Evolutionary conservation across 2,797 vertebrate genomes (phyloP).

Genomic region (Austrolebias charrua): DNA sequence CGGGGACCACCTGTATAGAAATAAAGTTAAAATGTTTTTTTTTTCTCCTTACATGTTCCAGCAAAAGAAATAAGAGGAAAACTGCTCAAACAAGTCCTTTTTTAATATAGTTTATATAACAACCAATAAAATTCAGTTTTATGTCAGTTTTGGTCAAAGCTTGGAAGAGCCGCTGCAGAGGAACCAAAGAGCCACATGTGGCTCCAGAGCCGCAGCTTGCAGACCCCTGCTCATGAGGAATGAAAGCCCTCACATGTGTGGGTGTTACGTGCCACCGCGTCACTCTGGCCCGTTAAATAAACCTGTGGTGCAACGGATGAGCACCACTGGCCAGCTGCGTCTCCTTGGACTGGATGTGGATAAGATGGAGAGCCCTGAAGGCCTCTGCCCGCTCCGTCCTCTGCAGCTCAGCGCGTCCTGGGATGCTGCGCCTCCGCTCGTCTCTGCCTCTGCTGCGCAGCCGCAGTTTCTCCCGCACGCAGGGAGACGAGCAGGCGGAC

Average conservation of each 20-base stretch:
- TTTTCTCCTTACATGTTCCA: too few relatives aligned
- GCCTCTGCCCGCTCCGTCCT: slow-evolving; percentile 50
- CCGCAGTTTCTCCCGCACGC: slow-evolving; percentile 64
- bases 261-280: slow-evolving; percentile 3
- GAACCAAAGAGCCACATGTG: too few relatives aligned
- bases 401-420: slow-evolving; percentile 37
- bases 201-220: too few relatives aligned
- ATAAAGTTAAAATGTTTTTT: too few relatives aligned
- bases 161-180: too few relatives aligned
- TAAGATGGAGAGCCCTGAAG: slow-evolving; percentile 43
- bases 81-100: too few relatives aligned
- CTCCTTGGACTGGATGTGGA: slow-evolving; percentile 23
- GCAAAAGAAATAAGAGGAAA: too few relatives aligned
- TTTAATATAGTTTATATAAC: too few relatives aligned
- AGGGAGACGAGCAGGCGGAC: slow-evolving; percentile 40
- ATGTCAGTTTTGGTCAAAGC: too few relatives aligned
- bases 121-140: too few relatives aligned
- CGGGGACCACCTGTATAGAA: too few relatives aligned
- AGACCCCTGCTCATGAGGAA: too few relatives aligned
- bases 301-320: slow-evolving; percentile 3
- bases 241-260: neutral
- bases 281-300: slow-evolving; percentile 5
- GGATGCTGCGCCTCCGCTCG: slow-evolving; percentile 64
- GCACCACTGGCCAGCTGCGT: slow-evolving; percentile 1
- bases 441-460: slow-evolving; percentile 73